These are phyloP conservation scores for Myrmecobius fasciatus DNA, from an alignment of 2,113 vertebrate genomes.

Conservation along the genomic window DNA sequence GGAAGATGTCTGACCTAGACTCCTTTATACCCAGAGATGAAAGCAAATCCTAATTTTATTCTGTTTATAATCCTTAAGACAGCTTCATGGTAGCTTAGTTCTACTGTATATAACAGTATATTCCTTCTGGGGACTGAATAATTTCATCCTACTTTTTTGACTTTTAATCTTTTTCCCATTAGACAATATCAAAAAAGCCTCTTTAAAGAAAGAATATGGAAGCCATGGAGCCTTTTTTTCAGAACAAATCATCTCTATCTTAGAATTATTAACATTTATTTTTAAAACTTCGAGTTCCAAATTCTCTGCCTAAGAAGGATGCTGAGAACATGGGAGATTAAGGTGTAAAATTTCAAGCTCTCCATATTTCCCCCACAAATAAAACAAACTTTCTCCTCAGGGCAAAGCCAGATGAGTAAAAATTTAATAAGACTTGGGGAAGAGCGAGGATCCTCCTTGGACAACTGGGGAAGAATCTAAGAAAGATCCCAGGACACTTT, in stretches of 20 bases:
- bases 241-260: background rate
- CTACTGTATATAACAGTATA: background rate
- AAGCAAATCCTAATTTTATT: background rate
- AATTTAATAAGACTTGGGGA: too few relatives aligned
- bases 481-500: too few relatives aligned
- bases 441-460: too few relatives aligned
- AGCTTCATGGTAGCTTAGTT: background rate
- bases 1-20: background rate
- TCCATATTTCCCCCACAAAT: too few relatives aligned
- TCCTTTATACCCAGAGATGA: background rate
- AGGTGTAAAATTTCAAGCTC: too few relatives aligned
- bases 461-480: too few relatives aligned
- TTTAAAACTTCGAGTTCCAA: too few relatives aligned
- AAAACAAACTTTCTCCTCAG: too few relatives aligned
- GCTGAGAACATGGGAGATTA: too few relatives aligned
- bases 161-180: background rate
- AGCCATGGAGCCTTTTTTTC: background rate
- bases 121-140: background rate
- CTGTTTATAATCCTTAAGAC: background rate
- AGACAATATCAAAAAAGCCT: background rate
- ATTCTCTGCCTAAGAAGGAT: too few relatives aligned
- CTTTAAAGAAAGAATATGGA: background rate
- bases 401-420: too few relatives aligned
- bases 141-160: background rate
- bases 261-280: background rate